Evolutionary conservation across 2,888 invertebrate species (phyloP), one percentile per base, ranked within the genome.

Genomic region (Gisinianus flammeolus): DNA sequence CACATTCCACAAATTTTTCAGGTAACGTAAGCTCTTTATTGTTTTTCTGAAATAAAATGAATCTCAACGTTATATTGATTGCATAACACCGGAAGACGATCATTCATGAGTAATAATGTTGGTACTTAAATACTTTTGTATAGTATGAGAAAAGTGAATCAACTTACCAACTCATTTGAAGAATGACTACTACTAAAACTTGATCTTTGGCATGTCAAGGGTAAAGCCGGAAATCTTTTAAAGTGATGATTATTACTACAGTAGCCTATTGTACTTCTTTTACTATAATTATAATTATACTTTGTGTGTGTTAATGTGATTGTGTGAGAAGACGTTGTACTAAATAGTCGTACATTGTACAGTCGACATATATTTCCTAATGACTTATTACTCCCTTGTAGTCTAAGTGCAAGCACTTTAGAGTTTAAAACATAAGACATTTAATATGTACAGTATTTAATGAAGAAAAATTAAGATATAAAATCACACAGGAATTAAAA

Each of bases 1-100:
- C 44, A 8, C 74, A 54, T 22, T 28, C n/a, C 5, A 77, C 77
- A 44, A 74, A 5, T 66, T 52, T 74, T 66, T 74, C 66, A 10
- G 74, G 74, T 62, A 74, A 28, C 4, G 66, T 44, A 31, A 30
- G 33, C 28, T 24, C 44, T 3, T 66, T 22, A 0, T 16, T 52
- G 44, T 26, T 28, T 22, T 54, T 52, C 69, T 70, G 35, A 52
- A 52, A 70, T 26, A 62, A 24, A 6, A 62, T 22, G 24, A 26
- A 56, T 56, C 19, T 56, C 19, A 12, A n/a, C 56, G n/a, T n/a
- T n/a, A n/a, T n/a, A n/a, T n/a, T n/a, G n/a, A n/a, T n/a, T n/a
- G n/a, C n/a, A n/a, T n/a, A n/a, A n/a, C n/a, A n/a, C n/a, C n/a
- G n/a, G n/a, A n/a, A n/a, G n/a, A n/a, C n/a, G n/a, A n/a, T n/a